A percentile compares a stretch with the other conserved stretches of the same genome.
These are phyloP conservation scores for Amphimallon solstitiale DNA, from an alignment of 2,888 invertebrate species.

Conservation along the genomic window DNA sequence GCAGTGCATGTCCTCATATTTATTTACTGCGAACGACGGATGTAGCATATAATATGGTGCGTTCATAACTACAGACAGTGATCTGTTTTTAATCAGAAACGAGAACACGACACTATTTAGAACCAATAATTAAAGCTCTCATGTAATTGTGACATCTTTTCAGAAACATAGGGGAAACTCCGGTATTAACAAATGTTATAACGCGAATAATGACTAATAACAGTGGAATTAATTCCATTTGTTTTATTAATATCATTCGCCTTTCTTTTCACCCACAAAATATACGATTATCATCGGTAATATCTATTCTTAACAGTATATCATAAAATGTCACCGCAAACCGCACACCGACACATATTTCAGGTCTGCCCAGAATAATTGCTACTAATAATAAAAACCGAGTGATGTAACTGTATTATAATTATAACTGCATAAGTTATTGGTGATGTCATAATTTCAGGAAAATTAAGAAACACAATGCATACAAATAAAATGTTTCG, in stretches of 20 bases:
- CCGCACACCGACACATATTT: background rate
- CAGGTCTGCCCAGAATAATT: background rate
- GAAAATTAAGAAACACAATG: too few relatives aligned
- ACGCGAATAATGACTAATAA: too few relatives aligned
- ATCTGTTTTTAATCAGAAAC: constrained; percentile 24
- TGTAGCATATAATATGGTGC: constrained; percentile 8
- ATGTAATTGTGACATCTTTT: constrained; percentile 1
- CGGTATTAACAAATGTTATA: background rate
- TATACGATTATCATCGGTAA: background rate
- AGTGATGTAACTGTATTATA: background rate
- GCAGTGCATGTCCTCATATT: constrained; percentile 2
- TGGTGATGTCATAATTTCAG: too few relatives aligned
- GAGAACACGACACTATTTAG: background rate
- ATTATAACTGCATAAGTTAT: too few relatives aligned
- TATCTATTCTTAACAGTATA: constrained; percentile 14
- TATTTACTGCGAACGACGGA: constrained; percentile 4
- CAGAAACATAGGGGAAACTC: background rate
- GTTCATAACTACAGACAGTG: constrained; percentile 11
- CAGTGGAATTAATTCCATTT: background rate
- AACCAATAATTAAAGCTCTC: background rate
- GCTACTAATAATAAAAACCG: constrained; percentile 3
- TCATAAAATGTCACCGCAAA: constrained; percentile 6
- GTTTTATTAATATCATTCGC: too few relatives aligned
- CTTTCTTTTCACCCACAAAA: background rate
- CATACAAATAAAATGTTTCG: too few relatives aligned